Conservation (phyloP, 2,797 vertebrate genomes). For the Erithacus rubecula region DNA sequence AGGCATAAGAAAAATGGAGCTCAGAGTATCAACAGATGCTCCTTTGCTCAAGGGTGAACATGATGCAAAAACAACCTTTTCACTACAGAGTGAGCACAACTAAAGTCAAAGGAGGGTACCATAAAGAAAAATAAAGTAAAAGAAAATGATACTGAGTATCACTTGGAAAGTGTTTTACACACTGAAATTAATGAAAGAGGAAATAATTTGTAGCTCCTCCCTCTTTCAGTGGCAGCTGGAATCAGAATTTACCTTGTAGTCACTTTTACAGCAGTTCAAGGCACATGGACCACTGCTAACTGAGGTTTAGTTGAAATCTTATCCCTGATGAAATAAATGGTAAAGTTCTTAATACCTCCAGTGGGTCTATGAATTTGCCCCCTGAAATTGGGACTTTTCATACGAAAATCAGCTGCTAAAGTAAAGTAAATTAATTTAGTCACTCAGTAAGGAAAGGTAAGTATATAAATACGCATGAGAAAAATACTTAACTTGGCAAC, state of each 20-base stretch:
- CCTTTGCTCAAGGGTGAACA: background rate
- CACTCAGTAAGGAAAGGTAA: background rate
- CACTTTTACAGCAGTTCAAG: background rate
- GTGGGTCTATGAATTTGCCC: background rate
- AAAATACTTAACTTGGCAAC: background rate
- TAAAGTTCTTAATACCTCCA: background rate
- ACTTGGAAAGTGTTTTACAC: background rate
- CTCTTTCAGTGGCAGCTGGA: background rate
- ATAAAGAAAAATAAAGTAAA: background rate
- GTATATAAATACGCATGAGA: constrained; percentile 12
- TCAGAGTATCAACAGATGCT: background rate
- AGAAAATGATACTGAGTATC: background rate
- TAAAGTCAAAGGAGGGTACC: background rate
- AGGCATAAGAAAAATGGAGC: background rate
- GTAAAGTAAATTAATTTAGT: background rate
- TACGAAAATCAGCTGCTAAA: background rate
- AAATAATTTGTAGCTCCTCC: background rate
- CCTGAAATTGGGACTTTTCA: background rate
- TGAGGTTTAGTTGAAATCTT: background rate
- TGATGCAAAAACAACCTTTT: background rate
- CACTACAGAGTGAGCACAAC: background rate
- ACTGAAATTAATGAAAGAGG: background rate
- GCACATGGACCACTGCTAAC: background rate
- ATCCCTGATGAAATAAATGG: background rate
- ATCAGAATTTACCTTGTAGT: background rate